These are phyloP conservation scores for Epicauta chinensis DNA, from an alignment of 1,140 invertebrate species.

Conservation along the genomic window DNA sequence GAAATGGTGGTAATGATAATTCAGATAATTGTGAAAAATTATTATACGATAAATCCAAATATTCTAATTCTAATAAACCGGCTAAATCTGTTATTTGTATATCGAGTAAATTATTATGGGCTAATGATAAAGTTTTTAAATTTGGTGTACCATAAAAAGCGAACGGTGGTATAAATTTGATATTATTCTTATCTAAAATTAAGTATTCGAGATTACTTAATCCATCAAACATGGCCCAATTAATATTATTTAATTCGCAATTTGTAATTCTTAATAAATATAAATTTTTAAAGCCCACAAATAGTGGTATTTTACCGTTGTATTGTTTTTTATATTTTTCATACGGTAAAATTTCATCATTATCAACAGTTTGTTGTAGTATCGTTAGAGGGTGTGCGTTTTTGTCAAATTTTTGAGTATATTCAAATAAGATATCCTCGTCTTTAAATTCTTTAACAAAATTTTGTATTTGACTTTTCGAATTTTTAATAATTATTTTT, in stretches of 20 bases:
- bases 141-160: slow-evolving; percentile 61
- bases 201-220: slow-evolving; percentile 52
- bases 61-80: slow-evolving; percentile 56
- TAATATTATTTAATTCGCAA: slow-evolving; percentile 54
- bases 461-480: slow-evolving; percentile 34
- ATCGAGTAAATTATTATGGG: slow-evolving; percentile 55
- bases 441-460: slow-evolving; percentile 34
- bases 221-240: slow-evolving; percentile 65
- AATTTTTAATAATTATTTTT: slow-evolving; percentile 36
- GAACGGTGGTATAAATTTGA: slow-evolving; percentile 59
- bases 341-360: slow-evolving; percentile 59
- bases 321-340: slow-evolving; percentile 48
- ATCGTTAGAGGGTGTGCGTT: slow-evolving; percentile 34
- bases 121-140: slow-evolving; percentile 54
- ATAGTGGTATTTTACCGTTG: slow-evolving; percentile 46
- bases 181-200: slow-evolving; percentile 55
- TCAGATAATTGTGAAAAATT: slow-evolving; percentile 62
- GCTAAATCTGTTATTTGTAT: slow-evolving; percentile 60
- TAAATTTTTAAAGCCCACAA: slow-evolving; percentile 51
- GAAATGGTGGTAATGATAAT: slow-evolving; percentile 62
- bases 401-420: slow-evolving; percentile 32
- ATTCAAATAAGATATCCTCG: slow-evolving; percentile 37
- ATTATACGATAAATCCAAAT: slow-evolving; percentile 58
- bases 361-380: slow-evolving; percentile 37
- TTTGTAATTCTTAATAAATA: slow-evolving; percentile 52